These are phyloP conservation scores for Muricea muricata DNA, from an alignment of 92 coral and sea anemone species.

Conservation along the genomic window DNA sequence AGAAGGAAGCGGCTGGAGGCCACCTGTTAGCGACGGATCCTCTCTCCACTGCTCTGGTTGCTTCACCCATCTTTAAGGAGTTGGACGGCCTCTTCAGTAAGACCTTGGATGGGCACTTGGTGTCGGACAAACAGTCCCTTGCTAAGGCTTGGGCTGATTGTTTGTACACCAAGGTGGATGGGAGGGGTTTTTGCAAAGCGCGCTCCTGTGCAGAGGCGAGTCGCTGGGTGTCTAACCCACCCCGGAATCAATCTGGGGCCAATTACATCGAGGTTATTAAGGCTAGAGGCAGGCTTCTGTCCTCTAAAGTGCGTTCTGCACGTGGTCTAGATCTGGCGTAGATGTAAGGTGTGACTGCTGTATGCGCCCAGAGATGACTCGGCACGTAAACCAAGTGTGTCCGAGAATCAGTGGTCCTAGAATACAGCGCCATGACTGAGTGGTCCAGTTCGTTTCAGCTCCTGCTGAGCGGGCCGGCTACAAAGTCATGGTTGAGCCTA, in stretches of 20 bases:
- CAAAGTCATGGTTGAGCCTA: conserved; percentile 4
- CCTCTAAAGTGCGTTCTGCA: conserved; percentile 17
- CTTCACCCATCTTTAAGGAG: not conserved
- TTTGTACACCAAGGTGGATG: no score
- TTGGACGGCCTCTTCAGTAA: not conserved
- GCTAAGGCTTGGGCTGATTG: no score
- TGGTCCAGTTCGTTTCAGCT: conserved; percentile 2
- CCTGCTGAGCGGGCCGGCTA: conserved; percentile 8
- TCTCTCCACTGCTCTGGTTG: not conserved
- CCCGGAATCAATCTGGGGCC: no score
- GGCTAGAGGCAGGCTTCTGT: conserved; percentile 25
- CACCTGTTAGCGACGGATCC: not conserved
- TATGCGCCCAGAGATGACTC: conserved; percentile 1
- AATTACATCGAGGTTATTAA: conserved; percentile 18
- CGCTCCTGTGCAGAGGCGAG: no score
- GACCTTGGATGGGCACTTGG: not conserved
- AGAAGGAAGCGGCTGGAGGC: conserved; percentile 20
- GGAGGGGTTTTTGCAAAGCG: no score
- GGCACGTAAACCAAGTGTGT: conserved; percentile 42
- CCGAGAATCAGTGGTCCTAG: conserved; percentile 28
- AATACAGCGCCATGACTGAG: conserved; percentile 14
- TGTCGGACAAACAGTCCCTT: conserved; percentile 31
- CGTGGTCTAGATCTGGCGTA: conserved; percentile 12
- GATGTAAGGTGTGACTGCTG: conserved; percentile 40
- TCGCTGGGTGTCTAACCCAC: no score